phyloP scores from a whole-genome alignment of 1,140 invertebrate species.

The Aporrectodea caliginosa region DNA sequence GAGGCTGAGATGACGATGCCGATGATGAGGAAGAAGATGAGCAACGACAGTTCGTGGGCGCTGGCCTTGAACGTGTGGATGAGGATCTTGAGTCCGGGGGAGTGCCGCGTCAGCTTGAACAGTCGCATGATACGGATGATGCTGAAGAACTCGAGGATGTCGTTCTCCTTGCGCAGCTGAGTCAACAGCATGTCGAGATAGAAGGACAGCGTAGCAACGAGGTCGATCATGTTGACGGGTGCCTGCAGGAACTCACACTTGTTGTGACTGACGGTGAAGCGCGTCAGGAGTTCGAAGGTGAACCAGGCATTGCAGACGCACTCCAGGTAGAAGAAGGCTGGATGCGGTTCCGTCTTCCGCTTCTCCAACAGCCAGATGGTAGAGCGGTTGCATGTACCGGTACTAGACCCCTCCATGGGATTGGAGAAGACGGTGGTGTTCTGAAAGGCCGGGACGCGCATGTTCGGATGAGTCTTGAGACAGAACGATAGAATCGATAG shows the following conservation, averaged over 20 bases:
- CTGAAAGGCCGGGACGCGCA: slow-evolving; percentile 78
- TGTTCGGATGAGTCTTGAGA: slow-evolving; percentile 85
- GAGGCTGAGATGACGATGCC: slow-evolving; percentile 96
- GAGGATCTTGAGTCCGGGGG: slow-evolving; percentile 86
- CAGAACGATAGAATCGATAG: slow-evolving; percentile 88
- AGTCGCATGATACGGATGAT: slow-evolving; percentile 97
- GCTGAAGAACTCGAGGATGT: slow-evolving; percentile 97
- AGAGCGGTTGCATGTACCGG: slow-evolving; percentile 8
- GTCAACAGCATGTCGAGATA: slow-evolving; percentile 85
- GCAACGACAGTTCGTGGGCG: slow-evolving; percentile 89
- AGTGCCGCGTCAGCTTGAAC: slow-evolving; percentile 83
- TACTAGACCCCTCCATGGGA: neutral
- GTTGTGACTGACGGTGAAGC: slow-evolving; percentile 77
- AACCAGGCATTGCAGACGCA: slow-evolving; percentile 94
- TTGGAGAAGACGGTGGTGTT: slow-evolving; percentile 65
- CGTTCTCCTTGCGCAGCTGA: slow-evolving; percentile 71
- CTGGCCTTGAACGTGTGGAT: slow-evolving; percentile 96
- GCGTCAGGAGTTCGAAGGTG: slow-evolving; percentile 82
- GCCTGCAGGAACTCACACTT: slow-evolving; percentile 52
- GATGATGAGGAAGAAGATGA: slow-evolving; percentile 83
- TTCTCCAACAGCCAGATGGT: slow-evolving; percentile 73
- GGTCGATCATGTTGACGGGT: slow-evolving; percentile 78
- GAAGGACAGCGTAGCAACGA: slow-evolving; percentile 89
- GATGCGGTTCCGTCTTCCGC: slow-evolving; percentile 87
- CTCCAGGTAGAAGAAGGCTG: slow-evolving; percentile 86